Evolutionary conservation across 1,140 invertebrate species (phyloP).

Genomic region (Cydia splendana): DNA sequence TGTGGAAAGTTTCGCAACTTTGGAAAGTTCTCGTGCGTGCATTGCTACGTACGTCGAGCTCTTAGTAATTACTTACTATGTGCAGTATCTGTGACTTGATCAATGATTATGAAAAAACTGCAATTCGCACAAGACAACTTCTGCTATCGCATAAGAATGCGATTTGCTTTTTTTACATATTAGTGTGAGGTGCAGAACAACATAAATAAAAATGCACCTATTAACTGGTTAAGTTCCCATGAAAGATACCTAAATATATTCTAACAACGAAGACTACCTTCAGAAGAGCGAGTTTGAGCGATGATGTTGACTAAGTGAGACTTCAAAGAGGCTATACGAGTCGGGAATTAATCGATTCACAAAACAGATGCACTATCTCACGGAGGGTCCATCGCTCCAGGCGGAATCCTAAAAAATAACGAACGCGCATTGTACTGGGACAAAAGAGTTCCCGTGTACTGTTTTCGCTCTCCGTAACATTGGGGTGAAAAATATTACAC

Average conservation of each 20-base stretch:
- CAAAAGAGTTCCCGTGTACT: slow-evolving; percentile 63
- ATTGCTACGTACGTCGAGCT: no score
- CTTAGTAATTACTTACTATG: no score
- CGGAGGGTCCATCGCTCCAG: background rate
- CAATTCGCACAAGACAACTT: no score
- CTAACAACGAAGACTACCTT: background rate
- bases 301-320: background rate
- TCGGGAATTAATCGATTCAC: background rate
- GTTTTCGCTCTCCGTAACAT: slow-evolving; percentile 61
- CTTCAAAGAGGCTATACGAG: background rate
- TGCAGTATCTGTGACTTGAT: no score
- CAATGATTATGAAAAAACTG: no score
- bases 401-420: slow-evolving; percentile 51
- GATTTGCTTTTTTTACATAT: no score
- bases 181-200: no score
- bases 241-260: background rate
- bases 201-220: no score
- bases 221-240: no score
- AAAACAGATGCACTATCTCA: slow-evolving; percentile 12
- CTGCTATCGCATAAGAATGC: no score
- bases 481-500: slow-evolving; percentile 77
- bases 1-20: no score
- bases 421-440: slow-evolving; percentile 62
- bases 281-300: background rate
- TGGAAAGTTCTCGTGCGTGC: no score